These are phyloP conservation scores for Coccyzus lansbergi DNA, from an alignment of 2,797 vertebrate species.

Conservation along the genomic window DNA sequence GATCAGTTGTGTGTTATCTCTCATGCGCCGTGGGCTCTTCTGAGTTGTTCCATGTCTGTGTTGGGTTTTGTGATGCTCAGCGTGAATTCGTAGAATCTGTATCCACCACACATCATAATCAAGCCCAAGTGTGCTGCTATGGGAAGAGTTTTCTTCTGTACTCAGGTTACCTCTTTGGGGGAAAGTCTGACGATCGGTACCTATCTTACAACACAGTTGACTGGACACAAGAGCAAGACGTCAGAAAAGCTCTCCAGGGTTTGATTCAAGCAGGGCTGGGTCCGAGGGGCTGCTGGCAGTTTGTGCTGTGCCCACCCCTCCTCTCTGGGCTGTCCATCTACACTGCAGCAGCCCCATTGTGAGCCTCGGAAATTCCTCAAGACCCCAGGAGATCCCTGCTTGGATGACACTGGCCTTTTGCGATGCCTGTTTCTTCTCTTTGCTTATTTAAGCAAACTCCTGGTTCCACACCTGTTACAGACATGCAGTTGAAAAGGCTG, in stretches of 20 bases:
- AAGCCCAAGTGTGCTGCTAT: not conserved
- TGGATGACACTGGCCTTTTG: not conserved
- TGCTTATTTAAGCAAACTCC: not conserved
- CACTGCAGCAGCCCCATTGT: not conserved
- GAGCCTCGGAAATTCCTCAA: not conserved
- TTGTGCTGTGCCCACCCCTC: too few relatives aligned
- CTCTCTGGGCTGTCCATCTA: not conserved
- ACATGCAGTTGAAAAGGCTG: not conserved
- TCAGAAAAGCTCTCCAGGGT: not conserved
- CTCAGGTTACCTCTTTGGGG: not conserved
- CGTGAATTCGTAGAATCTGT: not conserved
- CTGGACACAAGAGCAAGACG: not conserved
- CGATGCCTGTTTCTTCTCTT: not conserved
- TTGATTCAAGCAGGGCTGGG: not conserved
- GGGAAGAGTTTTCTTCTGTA: not conserved
- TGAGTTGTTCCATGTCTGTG: not conserved
- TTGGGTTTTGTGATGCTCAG: not conserved
- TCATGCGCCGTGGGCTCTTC: not conserved
- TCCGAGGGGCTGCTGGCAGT: not conserved
- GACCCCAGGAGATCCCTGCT: not conserved
- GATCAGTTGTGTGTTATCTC: accelerated
- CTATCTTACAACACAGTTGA: not conserved
- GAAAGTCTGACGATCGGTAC: not conserved
- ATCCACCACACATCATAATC: not conserved
- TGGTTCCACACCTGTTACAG: not conserved